phyloP scores from a whole-genome alignment of 1,140 invertebrate species.

The Arctopsyche grandis region DNA sequence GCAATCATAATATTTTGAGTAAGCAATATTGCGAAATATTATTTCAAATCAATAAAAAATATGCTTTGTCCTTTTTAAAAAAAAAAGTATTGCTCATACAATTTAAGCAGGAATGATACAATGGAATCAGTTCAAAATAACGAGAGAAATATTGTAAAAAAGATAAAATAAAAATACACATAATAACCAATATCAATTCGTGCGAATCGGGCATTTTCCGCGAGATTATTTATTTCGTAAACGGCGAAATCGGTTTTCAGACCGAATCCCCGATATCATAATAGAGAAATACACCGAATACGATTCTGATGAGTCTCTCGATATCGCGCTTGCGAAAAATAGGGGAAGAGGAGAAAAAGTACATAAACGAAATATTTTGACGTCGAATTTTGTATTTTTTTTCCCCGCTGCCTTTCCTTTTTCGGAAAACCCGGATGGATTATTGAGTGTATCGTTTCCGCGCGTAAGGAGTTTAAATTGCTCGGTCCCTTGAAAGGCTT shows the following conservation, averaged over 20 bases:
- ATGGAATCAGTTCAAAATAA: too few relatives aligned
- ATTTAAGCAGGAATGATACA: too few relatives aligned
- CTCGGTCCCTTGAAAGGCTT: neutral
- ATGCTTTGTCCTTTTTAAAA: too few relatives aligned
- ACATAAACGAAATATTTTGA: neutral
- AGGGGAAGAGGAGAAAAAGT: neutral
- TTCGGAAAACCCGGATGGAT: neutral
- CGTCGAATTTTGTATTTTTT: neutral
- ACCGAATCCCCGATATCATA: constrained; percentile 6
- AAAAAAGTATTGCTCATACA: too few relatives aligned
- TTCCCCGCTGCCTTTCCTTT: neutral
- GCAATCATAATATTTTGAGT: too few relatives aligned
- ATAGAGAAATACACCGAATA: constrained; percentile 18
- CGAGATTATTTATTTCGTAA: constrained; percentile 11
- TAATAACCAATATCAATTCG: neutral
- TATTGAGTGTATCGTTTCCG: neutral
- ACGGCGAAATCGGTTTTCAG: neutral
- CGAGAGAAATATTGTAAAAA: too few relatives aligned
- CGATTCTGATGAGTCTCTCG: constrained; percentile 7
- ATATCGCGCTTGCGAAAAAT: neutral
- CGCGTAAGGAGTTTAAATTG: neutral
- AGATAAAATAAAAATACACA: too few relatives aligned
- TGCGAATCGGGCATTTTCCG: neutral
- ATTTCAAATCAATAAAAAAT: too few relatives aligned
- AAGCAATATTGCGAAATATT: too few relatives aligned